Evolutionary conservation across 2,888 invertebrate genomes (phyloP).

Genomic region (Anthrax anthrax): DNA sequence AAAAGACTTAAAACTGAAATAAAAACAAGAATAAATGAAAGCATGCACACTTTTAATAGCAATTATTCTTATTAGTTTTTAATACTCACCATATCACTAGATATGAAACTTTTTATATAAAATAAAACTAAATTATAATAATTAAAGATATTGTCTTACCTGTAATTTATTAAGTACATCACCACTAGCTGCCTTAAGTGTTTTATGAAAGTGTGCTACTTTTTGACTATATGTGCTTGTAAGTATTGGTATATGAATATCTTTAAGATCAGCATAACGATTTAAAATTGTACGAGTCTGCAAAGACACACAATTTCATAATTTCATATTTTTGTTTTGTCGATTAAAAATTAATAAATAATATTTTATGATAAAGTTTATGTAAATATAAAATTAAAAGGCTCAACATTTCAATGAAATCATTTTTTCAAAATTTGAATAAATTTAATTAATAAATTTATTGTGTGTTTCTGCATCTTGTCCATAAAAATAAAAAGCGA

Average conservation of each 20-base stretch:
- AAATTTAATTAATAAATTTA: background rate
- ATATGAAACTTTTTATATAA: no score
- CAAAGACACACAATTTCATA: slow-evolving; percentile 27
- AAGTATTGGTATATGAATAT: slow-evolving; percentile 77
- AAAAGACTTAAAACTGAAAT: no score
- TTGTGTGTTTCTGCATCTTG: slow-evolving; percentile 10
- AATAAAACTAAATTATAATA: no score
- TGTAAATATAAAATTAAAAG: background rate
- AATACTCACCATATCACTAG: no score
- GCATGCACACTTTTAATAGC: no score
- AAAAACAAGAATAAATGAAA: no score
- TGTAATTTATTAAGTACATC: slow-evolving; percentile 74
- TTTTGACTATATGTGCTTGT: slow-evolving; percentile 78
- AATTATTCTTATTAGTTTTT: no score
- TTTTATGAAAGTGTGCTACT: slow-evolving; percentile 90
- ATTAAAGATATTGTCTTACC: no score
- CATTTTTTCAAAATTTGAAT: background rate
- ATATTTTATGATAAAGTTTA: no score
- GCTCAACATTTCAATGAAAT: background rate
- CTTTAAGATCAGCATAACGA: slow-evolving; percentile 77
- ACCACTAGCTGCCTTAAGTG: slow-evolving; percentile 73
- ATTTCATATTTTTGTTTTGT: background rate
- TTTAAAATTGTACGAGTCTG: slow-evolving; percentile 49
- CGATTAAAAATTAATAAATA: no score
- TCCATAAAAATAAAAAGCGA: slow-evolving; percentile 2